Base-by-base conservation (phyloP, 2,797 vertebrate species). In the Lindbergichthys nudifrons region DNA sequence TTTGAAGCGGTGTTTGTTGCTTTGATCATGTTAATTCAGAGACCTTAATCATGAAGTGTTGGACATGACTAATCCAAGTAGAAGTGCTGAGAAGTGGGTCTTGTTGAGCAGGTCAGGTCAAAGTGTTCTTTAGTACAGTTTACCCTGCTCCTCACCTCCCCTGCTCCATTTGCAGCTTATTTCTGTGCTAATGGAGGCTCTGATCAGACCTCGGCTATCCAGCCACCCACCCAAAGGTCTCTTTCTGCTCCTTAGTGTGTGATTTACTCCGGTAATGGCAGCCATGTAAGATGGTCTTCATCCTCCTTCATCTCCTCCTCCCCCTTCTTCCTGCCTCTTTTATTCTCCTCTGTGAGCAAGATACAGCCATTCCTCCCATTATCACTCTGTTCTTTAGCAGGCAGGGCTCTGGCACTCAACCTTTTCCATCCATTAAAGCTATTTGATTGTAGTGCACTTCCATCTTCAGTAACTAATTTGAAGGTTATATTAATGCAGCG, bases 201-300 rank as follows among this genome's bases (percentile, higher is more conserved):
- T 83, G 89, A 86, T 89, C 86, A 82, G 82, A 75, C 81, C 81
- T 84, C 67, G 66, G 73, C 78, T 54, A 69, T 82, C 77, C 83
- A 66, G 53, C 77, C 88, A 42, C 93, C 91, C 89, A 91, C 93
- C 87, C 80, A 71, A 50, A 87, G 80, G 75, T 84, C 85, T 87
- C 59, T 74, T 75, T 88, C 74, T 74, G 61, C 87, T 92, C 74
- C 65, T 81, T 66, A 58, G 82, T 84, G 79, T 93, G 87, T 73
- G 87, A 93, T 93, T 93, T 91, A 88, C 83, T 87, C 70, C 12
- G 62, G 70, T 94, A 92, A 94, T 94, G 85, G 87, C 73, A 83
- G 80, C 81, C 82, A 87, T 79, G 87, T 77, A 78, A 89, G 82
- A 87, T 83, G 84, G 73, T 92, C 81, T 78, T 86, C 82, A 54